Base-by-base conservation (phyloP, 2,888 invertebrate species). In the Drosophila fulvimacula region DNA sequence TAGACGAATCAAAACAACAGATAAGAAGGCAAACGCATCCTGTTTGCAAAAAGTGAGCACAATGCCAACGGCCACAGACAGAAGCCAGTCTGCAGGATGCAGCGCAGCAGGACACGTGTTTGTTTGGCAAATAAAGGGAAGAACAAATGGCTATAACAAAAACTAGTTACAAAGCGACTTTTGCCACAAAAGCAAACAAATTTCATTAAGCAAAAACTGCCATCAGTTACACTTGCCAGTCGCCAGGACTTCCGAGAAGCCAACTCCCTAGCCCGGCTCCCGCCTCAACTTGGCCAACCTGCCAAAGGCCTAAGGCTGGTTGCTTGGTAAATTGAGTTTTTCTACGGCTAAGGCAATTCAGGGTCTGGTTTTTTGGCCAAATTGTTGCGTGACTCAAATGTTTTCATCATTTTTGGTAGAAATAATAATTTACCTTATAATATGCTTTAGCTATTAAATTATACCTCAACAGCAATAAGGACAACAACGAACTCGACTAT, bases 351-450 rank as follows among this genome's bases (percentile, higher is more conserved):
- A 82, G 81, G 77, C 51, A 79, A 76, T 75, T 55, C 56, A 13
- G 42, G 38, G 38, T 27, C 41, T 53, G 30, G 34, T 36, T 38
- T 58, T 69, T 21, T 55, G 56, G 42, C 59, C 58, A 78, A 79
- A 69, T 69, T 70, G 72, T 89, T 80, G 89, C 89, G 89, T 89
- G 89, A 90, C 89, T 88, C 65, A 84, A 89, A 89, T 82, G 86
- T 81, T 90, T 89, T 84, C 75, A 90, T 89, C 89, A 90, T 89
- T 79, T 82, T 71, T 48, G 74, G 63, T 76, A 74, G 61, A 76
- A 81, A 78, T 76, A 82, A 63, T 79, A 81, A 86, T 81, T 81
- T 79, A 61, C 68, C 74, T 53, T 74, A 73, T 77, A 86, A 82
- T 82, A 76, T 74, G 69, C 70, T 64, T 51, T 51, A 71, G 79